Evolutionary conservation across 2,888 invertebrate species (phyloP).

Genomic region (Trachelus troglodyta): DNA sequence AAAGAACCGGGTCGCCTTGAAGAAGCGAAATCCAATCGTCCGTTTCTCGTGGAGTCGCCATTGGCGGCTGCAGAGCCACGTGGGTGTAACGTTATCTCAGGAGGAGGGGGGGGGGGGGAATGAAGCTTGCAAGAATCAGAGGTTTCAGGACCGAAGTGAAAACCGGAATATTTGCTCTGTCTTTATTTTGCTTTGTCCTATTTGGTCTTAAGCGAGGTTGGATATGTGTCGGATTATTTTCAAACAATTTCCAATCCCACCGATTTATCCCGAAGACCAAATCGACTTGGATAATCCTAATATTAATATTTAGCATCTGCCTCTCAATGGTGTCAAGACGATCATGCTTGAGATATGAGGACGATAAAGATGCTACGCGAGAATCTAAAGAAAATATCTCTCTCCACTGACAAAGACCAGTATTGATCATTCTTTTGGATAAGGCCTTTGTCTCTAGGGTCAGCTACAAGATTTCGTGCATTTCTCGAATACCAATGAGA

Average conservation of each 20-base stretch:
- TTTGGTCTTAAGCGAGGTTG: neutral
- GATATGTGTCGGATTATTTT: neutral
- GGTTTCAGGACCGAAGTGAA: conserved; percentile 38
- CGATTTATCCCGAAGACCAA: neutral
- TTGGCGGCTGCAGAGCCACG: neutral
- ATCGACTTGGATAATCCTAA: neutral
- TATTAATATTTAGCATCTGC: neutral
- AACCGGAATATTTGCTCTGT: conserved; percentile 40
- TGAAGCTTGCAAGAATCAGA: conserved; percentile 16
- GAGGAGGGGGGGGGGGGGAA: neutral
- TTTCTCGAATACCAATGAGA: neutral
- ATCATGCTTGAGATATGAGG: neutral
- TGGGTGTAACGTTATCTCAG: conserved; percentile 3
- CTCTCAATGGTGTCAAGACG: neutral
- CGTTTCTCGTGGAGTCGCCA: conserved; percentile 2
- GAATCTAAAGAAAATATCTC: neutral
- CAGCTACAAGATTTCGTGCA: neutral
- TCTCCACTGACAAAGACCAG: neutral
- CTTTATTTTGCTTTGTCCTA: neutral
- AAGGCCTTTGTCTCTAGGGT: neutral
- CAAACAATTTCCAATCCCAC: neutral
- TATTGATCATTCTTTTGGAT: neutral
- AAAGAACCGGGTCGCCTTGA: conserved; percentile 39
- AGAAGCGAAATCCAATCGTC: conserved; percentile 31
- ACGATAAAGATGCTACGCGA: neutral